A percentile compares a stretch with the other conserved stretches of the same genome.
phyloP scores from a whole-genome alignment of 2,113 vertebrate species.

The Hylia prasina region DNA sequence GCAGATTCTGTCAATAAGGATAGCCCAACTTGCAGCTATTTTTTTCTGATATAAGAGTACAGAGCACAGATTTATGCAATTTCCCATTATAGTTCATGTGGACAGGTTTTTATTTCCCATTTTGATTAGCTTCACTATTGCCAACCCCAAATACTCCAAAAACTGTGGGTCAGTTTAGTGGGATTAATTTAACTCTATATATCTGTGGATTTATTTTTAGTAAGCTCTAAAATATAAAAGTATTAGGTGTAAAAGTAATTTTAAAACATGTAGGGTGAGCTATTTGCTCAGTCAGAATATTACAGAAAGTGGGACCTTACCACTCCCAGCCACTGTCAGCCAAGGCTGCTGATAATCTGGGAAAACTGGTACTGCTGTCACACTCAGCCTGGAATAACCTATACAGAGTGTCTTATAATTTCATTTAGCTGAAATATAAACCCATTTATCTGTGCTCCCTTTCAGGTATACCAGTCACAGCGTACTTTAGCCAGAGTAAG shows the following conservation, averaged over 20 bases:
- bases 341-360: neutral
- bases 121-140: neutral
- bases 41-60: neutral
- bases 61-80: neutral
- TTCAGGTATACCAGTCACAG: neutral
- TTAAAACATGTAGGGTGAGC: neutral
- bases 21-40: neutral
- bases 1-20: neutral
- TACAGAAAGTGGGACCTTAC: neutral
- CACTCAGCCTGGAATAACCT: neutral
- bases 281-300: neutral
- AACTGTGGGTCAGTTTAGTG: neutral
- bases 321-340: neutral
- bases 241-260: neutral
- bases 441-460: neutral
- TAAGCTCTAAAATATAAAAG: neutral
- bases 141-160: neutral
- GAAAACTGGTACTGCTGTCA: neutral
- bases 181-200: neutral
- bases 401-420: neutral
- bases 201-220: neutral
- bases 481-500: neutral
- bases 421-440: neutral
- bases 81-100: neutral
- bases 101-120: neutral